Conservation (phyloP, 2,113 vertebrate genomes). For the Nicator chloris region DNA sequence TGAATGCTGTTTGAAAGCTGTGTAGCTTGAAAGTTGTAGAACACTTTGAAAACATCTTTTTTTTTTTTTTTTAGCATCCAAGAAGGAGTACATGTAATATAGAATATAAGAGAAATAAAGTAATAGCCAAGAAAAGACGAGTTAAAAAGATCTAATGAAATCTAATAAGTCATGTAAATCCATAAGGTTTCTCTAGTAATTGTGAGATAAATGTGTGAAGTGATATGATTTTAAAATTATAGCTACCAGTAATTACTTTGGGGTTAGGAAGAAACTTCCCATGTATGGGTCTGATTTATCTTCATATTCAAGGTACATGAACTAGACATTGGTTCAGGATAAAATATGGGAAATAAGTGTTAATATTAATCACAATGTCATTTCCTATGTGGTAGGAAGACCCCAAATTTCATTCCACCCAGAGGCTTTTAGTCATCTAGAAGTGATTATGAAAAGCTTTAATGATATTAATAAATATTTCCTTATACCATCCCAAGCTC, state of each 20-base stretch:
- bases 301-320: not conserved
- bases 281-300: not conserved
- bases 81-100: not conserved
- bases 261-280: not conserved
- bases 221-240: not conserved
- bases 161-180: not conserved
- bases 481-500: not conserved
- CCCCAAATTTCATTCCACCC: not conserved
- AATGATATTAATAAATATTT: slow-evolving; percentile 16
- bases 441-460: not conserved
- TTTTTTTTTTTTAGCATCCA: not conserved
- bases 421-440: not conserved
- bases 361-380: not conserved
- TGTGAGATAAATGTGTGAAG: not conserved
- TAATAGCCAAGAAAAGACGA: not conserved
- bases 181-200: not conserved
- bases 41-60: not conserved
- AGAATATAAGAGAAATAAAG: not conserved
- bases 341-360: not conserved
- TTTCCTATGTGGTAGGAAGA: not conserved
- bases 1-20: not conserved
- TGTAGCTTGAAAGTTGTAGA: not conserved
- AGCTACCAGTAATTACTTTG: not conserved
- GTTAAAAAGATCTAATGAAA: not conserved
- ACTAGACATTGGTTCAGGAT: not conserved